Evolutionary conservation across 2,113 vertebrate species (phyloP), one percentile per base, ranked within the genome.

Genomic region (Typhlomys cinereus): DNA sequence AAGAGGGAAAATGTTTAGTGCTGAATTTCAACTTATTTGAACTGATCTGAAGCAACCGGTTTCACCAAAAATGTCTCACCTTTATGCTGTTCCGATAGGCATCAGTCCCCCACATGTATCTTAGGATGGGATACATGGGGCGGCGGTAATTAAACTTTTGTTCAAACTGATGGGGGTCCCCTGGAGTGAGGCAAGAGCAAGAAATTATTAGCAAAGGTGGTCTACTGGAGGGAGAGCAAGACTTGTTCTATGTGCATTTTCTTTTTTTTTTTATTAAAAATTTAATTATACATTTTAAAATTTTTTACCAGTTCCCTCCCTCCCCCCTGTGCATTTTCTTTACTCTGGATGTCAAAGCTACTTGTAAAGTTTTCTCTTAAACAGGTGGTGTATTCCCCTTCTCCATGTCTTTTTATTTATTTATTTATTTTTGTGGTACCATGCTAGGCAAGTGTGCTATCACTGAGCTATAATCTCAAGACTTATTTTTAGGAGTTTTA

Each of bases 71-170:
- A 4, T 41, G 34, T 74, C 95, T 97, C 91, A 99, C 99, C 99
- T 99, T 99, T 52, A 99, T 98, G 96, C 99, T 99, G 78, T 99
- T 98, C 93, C 98, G 98, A 93, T 99, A 99, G 23, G 94, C 97
- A 1, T 99, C 98, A 1, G 98, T 98, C 50, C 97, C 98, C 99
- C 99, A 99, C 99, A 99, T 99, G 96, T 99, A 99, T 95, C 98
- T 98, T 78, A 99, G 98, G 95, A 99, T 99, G 59, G 99, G 99
- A 92, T 99, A 99, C 99, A 99, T 99, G 70, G 99, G 99, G 18
- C 99, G 98, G 62, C 99, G 99, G 94, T 99, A 99, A 98, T 99
- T 99, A 96, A 99, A 99, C 97, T 99, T 99, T 97, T 99, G 99
- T 92, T 99, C 99, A 97, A 99, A 99, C 92, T 99, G 99, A 98